phyloP scores from a whole-genome alignment of 2,113 vertebrate species.

The Melanerpes aurifrons region DNA sequence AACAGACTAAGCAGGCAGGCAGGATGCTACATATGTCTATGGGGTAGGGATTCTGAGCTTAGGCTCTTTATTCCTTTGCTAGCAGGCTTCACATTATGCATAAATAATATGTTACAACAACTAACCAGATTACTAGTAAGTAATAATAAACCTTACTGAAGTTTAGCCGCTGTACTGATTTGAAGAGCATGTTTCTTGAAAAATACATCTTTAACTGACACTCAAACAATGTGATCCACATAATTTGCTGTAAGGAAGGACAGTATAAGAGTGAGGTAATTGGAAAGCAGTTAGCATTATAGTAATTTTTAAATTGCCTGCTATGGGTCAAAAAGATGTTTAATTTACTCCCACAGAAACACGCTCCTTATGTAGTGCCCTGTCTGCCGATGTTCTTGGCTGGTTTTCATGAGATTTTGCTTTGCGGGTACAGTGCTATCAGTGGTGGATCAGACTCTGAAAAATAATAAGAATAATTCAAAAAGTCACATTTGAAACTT shows the following conservation, averaged over 20 bases:
- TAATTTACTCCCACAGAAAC: background rate
- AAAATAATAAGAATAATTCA: background rate
- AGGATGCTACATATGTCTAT: background rate
- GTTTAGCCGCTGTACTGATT: background rate
- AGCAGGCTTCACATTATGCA: background rate
- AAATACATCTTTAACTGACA: background rate
- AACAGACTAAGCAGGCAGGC: background rate
- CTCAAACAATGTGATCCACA: background rate
- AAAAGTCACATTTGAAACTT: background rate
- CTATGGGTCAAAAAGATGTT: background rate
- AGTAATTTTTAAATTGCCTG: background rate
- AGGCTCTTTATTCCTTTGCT: background rate
- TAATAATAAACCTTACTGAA: background rate
- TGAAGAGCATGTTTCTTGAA: background rate
- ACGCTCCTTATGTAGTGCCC: background rate
- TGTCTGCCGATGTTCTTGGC: background rate
- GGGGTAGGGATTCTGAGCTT: background rate
- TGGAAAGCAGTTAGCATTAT: background rate
- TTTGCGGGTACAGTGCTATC: background rate
- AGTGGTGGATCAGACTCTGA: background rate
- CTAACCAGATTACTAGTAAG: background rate
- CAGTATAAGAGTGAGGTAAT: background rate
- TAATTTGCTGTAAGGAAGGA: background rate
- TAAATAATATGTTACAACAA: background rate
- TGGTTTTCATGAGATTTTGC: background rate